Base-by-base conservation (phyloP, 2,888 invertebrate genomes). In the Saturnia japonica region DNA sequence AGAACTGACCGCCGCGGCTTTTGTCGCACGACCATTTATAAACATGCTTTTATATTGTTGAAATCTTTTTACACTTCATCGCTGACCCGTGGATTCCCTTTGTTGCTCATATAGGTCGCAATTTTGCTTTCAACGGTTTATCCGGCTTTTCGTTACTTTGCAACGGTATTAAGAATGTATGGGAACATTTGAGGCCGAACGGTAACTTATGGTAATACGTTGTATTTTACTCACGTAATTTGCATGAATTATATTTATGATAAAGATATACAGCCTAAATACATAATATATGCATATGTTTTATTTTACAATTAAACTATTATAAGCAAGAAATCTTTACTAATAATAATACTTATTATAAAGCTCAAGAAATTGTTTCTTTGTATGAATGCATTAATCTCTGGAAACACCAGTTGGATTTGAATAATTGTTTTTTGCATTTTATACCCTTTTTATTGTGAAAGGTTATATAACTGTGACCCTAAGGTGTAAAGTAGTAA, bases 21-120 rank as follows among this genome's bases (percentile, higher is more conserved):
- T 81, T 82, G 79, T 79, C 70, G 74, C 62, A 70, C 64, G 69
- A 74, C 74, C 78, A 79, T 82, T 80, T 80, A 79, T 82, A 77
- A 79, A 74, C 72, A 74, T 73, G 73, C 75, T 76, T 76, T 79
- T 73, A 72, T 77, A 75, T 75, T 73, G 75, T 73, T 68, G 69
- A 74, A 72, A 78, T 77, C 77, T 80, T 78, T 78, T 74, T 71
- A 73, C 73, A 72, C 71, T 70, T 70, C 42, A 71, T 71, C 73
- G 68, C 72, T 47, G 72, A 70, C 69, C 71, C 57, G 62, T 12
- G 66, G 57, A 60, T 68, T 62, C 66, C 34, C 68, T 68, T 68
- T 71, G 68, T 71, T 64, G 64, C 40, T 64, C 64, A 64, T 40
- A 64, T 40, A 40, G 64, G 64, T 64, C 64, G 64, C 64, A 64